Conservation (phyloP, 2,113 vertebrate genomes). For the Corythoichthys intestinalis region DNA sequence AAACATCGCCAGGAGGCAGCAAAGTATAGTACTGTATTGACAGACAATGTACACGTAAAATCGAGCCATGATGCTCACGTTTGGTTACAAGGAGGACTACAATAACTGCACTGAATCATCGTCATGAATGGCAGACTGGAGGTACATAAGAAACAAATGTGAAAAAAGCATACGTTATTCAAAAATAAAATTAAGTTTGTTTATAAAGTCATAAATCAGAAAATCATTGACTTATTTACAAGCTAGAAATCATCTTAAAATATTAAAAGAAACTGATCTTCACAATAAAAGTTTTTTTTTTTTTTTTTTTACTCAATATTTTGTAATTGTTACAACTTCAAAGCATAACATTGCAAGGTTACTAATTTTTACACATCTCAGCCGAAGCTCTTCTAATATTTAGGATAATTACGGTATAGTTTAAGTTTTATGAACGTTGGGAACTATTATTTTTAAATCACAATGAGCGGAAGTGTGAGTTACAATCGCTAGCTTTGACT, state of each 20-base stretch:
- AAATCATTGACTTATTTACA: not conserved
- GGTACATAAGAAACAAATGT: not conserved
- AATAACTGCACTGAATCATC: not conserved
- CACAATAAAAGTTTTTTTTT: constrained; percentile 39
- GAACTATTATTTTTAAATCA: constrained; percentile 37
- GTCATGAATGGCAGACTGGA: not conserved
- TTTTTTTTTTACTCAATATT: not conserved
- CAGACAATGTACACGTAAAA: not conserved
- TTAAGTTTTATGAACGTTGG: not conserved
- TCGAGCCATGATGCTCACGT: too few relatives aligned
- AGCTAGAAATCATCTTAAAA: not conserved
- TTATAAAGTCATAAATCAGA: not conserved
- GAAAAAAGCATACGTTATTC: not conserved
- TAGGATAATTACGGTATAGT: not conserved
- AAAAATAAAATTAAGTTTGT: not conserved
- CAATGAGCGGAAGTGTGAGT: constrained; percentile 14
- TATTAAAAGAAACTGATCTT: constrained; percentile 6
- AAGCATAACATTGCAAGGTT: not conserved
- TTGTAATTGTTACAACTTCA: not conserved
- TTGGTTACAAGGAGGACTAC: too few relatives aligned
- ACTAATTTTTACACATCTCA: too few relatives aligned
- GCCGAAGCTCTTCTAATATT: not conserved
- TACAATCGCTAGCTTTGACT: not conserved
- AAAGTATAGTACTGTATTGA: constrained; percentile 8
- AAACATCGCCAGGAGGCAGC: constrained; percentile 38